Conservation (phyloP, 2,888 invertebrate genomes). For the Netelia fuscicornis region DNA sequence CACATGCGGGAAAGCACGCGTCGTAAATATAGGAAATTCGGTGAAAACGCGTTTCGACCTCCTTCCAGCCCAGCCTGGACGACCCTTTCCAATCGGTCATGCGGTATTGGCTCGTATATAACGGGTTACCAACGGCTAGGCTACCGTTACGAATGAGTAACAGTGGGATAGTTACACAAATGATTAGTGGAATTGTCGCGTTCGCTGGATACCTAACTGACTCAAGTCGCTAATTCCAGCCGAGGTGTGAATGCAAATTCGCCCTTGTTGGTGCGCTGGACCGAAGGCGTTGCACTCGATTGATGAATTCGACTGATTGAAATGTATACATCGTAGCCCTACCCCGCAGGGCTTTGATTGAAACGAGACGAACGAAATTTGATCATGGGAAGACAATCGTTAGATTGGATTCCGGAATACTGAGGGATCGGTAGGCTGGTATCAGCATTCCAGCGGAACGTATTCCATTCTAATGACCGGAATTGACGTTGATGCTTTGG, state of each 20-base stretch:
- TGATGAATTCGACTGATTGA: slow-evolving; percentile 1
- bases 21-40: slow-evolving; percentile 22
- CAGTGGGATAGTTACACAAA: slow-evolving; percentile 3
- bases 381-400: no score
- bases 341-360: not conserved
- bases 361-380: no score
- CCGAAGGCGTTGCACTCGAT: not conserved
- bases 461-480: no score
- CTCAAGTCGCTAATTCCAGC: slow-evolving; percentile 17
- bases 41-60: not conserved
- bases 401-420: no score
- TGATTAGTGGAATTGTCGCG: slow-evolving; percentile 13
- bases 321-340: no score
- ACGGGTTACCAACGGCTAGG: not conserved
- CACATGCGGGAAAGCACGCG: slow-evolving; percentile 4
- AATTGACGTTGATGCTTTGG: no score
- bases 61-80: not conserved
- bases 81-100: not conserved
- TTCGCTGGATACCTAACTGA: not conserved
- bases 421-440: no score
- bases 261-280: not conserved
- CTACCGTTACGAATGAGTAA: not conserved
- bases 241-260: not conserved
- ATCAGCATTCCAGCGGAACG: no score
- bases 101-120: not conserved